phyloP scores from a whole-genome alignment of 2,888 invertebrate species.

The Trissoscelio sp. region DNA sequence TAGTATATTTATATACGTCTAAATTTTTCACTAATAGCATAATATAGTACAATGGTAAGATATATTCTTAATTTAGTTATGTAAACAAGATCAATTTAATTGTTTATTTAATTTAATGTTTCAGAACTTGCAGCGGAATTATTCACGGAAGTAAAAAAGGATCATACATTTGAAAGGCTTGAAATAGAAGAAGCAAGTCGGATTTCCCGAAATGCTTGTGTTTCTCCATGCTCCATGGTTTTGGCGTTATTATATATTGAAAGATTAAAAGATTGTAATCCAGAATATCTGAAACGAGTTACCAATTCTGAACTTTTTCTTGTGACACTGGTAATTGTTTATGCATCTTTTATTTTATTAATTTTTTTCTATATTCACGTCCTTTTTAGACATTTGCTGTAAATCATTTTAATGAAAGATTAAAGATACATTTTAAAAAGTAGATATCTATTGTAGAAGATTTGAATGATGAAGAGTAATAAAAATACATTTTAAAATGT shows the following conservation, averaged over 20 bases:
- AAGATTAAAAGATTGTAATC: constrained; percentile 91
- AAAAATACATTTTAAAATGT: no score
- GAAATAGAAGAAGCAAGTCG: constrained; percentile 90
- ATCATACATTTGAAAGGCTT: constrained; percentile 90
- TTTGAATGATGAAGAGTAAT: no score
- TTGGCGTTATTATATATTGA: constrained; percentile 97
- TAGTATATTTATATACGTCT: no score
- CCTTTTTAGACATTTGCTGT: no score
- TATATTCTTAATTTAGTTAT: no score
- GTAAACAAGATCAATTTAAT: not conserved
- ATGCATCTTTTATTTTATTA: not conserved
- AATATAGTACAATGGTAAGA: no score
- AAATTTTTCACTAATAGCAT: no score
- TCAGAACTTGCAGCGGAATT: constrained; percentile 93
- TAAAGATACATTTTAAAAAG: no score
- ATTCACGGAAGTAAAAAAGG: constrained; percentile 91
- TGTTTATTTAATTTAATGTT: constrained; percentile 71
- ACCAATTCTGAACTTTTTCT: constrained; percentile 97
- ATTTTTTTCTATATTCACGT: no score
- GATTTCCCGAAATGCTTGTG: constrained; percentile 91
- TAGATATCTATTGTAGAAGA: no score
- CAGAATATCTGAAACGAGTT: constrained; percentile 92
- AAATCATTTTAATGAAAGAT: no score
- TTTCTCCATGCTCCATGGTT: constrained; percentile 96
- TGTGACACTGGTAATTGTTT: constrained; percentile 90